Evolutionary conservation across 1,140 invertebrate genomes (phyloP), one percentile per base, ranked within the genome.

Genomic region (Arion vulgaris): DNA sequence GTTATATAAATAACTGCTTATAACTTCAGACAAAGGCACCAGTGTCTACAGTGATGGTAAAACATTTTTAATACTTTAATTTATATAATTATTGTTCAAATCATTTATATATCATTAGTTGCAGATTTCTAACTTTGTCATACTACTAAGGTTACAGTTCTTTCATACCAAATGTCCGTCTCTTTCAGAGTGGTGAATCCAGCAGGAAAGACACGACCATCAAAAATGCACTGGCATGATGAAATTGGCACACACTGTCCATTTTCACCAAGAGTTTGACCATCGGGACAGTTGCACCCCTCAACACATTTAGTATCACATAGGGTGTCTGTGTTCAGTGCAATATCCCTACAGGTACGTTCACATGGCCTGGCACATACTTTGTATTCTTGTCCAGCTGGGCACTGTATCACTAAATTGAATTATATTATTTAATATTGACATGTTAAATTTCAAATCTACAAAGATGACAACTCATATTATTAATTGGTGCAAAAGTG

Each of bases 211-310:
- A 95, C 94, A 81, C 95, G 91, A 0, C 95, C 95, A 82, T 95
- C 94, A 85, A 95, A 94, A 66, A 92, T 91, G 90, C 97, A 98
- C 0, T 95, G 94, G 90, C 97, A 98, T 79, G 95, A 91, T 0
- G 94, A 94, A 32, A 96, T 94, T 0, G 95, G 95, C 45, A 98
- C 94, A 90, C 97, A 98, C 74, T 95, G 94, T 17, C 95, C 95
- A 13, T 94, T 93, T 83, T 95, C 94, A 85, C 92, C 90, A 38
- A 97, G 90, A 0, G 96, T 94, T 90, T 95, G 93, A 28, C 96
- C 96, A 69, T 93, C 91, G 0, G 96, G 96, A 90, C 97, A 98
- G 82, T 96, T 96, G 91, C 97, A 98, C 0, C 97, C 97, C 90
- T 97, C 96, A 0, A 97, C 95, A 88, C 97, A 98, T 51, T 93